phyloP scores from a whole-genome alignment of 2,113 vertebrate species.

The Ramphastos sulfuratus region DNA sequence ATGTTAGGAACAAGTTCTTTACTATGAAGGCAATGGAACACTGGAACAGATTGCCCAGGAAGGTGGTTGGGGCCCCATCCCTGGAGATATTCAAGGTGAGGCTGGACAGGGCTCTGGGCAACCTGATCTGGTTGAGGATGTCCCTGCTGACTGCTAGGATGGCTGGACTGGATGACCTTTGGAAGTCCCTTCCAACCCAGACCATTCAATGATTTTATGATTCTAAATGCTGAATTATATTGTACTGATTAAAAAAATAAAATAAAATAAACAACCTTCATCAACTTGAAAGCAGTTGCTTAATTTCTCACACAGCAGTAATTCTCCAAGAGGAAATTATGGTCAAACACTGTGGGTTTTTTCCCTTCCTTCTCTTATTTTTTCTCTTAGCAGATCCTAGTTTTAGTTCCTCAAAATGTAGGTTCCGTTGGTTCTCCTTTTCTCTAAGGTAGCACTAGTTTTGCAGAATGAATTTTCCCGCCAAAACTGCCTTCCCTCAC shows the following conservation, averaged over 20 bases:
- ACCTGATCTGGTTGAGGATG: too few species aligned
- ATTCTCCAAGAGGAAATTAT: conserved; percentile 62
- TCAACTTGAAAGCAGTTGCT: neutral
- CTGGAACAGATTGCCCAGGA: too few species aligned
- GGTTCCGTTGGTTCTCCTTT: conserved; percentile 44
- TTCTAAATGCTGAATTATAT: neutral
- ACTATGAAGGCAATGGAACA: too few species aligned
- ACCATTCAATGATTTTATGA: too few species aligned
- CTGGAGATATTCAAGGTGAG: too few species aligned
- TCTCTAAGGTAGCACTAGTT: neutral
- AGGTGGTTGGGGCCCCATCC: too few species aligned
- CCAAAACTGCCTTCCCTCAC: neutral
- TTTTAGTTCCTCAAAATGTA: conserved; percentile 64
- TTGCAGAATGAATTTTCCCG: conserved; percentile 16
- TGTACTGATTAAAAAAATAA: neutral
- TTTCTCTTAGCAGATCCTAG: neutral
- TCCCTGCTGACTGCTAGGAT: too few species aligned
- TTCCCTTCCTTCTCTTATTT: conserved; percentile 68
- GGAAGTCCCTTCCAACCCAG: too few species aligned
- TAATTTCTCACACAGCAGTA: conserved; percentile 54
- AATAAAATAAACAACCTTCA: neutral
- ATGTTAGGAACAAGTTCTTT: too few species aligned
- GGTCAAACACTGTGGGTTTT: neutral
- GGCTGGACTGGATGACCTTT: too few species aligned
- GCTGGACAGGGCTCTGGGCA: too few species aligned